These are phyloP conservation scores for Bos javanicus DNA, from an alignment of 2,113 vertebrate species.

Conservation along the genomic window DNA sequence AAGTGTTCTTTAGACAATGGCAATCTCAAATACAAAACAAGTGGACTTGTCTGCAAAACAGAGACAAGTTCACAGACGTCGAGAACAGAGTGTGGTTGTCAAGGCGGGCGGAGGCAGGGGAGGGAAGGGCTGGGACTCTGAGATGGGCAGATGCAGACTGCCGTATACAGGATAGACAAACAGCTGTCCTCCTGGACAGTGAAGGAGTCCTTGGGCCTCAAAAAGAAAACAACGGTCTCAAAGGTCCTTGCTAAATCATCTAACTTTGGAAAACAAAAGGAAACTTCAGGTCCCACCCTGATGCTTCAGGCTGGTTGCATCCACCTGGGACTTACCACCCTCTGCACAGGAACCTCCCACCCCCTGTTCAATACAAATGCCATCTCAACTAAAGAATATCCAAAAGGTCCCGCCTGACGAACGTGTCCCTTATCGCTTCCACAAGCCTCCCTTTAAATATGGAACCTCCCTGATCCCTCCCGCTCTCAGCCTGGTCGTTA, in stretches of 20 bases:
- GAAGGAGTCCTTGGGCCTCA: neutral
- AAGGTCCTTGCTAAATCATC: neutral
- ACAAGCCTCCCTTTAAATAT: neutral
- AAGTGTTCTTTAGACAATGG: neutral
- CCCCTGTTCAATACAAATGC: neutral
- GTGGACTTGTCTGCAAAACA: neutral
- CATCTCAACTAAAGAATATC: neutral
- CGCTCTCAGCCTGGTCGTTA: neutral
- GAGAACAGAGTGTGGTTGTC: neutral
- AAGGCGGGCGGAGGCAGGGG: fast-evolving
- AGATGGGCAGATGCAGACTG: neutral
- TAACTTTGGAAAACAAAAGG: neutral
- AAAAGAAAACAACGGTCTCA: neutral
- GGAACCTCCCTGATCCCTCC: neutral
- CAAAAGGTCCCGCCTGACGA: fast-evolving
- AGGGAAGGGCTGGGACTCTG: neutral
- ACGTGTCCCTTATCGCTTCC: neutral
- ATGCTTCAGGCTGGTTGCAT: neutral
- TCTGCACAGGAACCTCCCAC: neutral
- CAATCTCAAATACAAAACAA: neutral
- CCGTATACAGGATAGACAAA: fast-evolving
- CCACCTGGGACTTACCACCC: neutral
- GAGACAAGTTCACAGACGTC: neutral
- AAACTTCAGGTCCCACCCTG: neutral
- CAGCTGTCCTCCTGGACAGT: neutral